Base-by-base conservation (phyloP, 2,113 vertebrate species). In the Hemiscyllium ocellatum region DNA sequence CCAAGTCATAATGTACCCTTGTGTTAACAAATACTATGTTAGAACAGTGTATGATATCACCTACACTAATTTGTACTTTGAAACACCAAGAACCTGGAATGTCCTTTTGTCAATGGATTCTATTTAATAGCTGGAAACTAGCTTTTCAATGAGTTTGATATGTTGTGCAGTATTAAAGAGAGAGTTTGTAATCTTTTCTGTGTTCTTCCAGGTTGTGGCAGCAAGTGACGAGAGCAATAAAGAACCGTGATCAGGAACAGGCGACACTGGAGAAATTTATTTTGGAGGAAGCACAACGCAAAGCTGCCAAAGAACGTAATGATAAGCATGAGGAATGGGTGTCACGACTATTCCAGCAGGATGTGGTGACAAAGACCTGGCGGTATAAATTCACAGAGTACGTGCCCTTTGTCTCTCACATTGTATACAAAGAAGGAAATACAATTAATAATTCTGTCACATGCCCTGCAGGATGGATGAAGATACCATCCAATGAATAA, bases 261-360 rank as follows among this genome's bases (percentile, higher is more conserved):
- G 99, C 99, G 2, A 99, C 99, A 0, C 98, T 98, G 97, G 99
- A 99, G 95, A 99, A 99, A 96, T 98, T 97, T 96, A 97, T 98
- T 0, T 96, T 99, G 96, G 99, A 99, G 96, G 99, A 99, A 95
- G 98, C 98, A 0, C 99, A 99, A 97, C 97, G 99, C 78, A 98
- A 96, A n/a, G 97, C 97, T 0, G 96, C 98, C 95, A 97, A 96
- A 2, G 98, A 98, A 96, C 97, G 98, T 80, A 98, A 97, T 96
- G 98, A 99, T 72, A 97, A 96, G 0, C 68, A 96, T 95, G 87
- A 69, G 0, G 96, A 98, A 13, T 99, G 98, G 98, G 97, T 56
- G 29, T 97, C 99, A 0, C 97, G 96, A 72, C 98, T 99, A 33
- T 99, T 99, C 97, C 96, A 0, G 33, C 98, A 97, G 2, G 98